Evolutionary conservation across 2,113 vertebrate genomes (phyloP), one percentile per base, ranked within the genome.

Genomic region (Tenebrosternarchus preto): DNA sequence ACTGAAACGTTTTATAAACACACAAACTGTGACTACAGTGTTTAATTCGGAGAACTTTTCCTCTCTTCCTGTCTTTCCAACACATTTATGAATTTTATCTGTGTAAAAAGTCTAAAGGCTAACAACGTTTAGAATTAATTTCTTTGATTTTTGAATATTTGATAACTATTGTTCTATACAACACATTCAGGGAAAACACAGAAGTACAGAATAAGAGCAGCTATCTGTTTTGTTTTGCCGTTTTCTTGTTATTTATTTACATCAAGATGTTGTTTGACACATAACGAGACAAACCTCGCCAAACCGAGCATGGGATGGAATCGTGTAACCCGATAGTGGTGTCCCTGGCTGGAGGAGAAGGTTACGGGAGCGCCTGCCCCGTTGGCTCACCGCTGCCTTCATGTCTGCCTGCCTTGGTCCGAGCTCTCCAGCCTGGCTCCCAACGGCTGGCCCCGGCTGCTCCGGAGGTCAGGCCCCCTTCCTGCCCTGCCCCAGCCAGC

Each of bases 351-450:
- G 46, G 73, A 76, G 69, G 60, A 85, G 43, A 76, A 83, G 76
- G 57, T 31, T 31, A 76, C n/a, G n/a, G n/a, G 56, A 6, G 7
- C 1, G 80, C 85, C 83, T 83, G 72, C 86, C 76, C 77, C 82
- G 3, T 85, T 82, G 61, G 76, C 46, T 64, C 75, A 16, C 31
- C 33, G 77, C 59, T 82, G 24, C 63, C 60, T 24, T 50, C 24
- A 17, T 56, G 74, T 73, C 70, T 66, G 78, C 83, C 83, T 88
- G 81, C 83, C 82, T 86, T 82, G 67, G 80, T 76, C 78, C 77
- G 85, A 75, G 85, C 80, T 77, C 82, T n/a, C 84, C 83, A 89
- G 82, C 88, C 86, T 85, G 86, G 87, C 81, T 82, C 73, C 61
- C 80, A 80, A 76, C 19, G 25, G 56, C 77, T 70, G 77, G 82